These are phyloP conservation scores for Cephalopholis sonnerati DNA, from an alignment of 2,113 vertebrate species.

Conservation along the genomic window DNA sequence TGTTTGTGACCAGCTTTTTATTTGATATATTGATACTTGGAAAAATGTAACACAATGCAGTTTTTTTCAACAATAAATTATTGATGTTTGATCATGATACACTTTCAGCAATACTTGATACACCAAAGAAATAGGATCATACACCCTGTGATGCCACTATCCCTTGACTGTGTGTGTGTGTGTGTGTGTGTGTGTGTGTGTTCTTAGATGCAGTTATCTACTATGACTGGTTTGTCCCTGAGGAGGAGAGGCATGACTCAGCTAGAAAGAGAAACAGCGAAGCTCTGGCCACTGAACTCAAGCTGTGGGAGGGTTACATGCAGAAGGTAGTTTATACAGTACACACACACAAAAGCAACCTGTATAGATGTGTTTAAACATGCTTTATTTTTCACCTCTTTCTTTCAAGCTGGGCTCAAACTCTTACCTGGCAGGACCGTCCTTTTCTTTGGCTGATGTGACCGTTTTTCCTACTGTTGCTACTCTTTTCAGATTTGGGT, in stretches of 20 bases:
- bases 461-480: slow-evolving; percentile 69
- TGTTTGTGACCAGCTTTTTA: background rate
- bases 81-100: background rate
- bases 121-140: background rate
- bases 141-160: background rate
- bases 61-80: background rate
- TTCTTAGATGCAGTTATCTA: slow-evolving; percentile 66
- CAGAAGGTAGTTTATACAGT: slow-evolving; percentile 69
- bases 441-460: slow-evolving; percentile 75
- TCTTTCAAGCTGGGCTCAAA: slow-evolving; percentile 44
- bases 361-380: background rate
- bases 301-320: slow-evolving; percentile 84
- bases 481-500: slow-evolving; percentile 70
- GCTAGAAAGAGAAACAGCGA: slow-evolving; percentile 77
- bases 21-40: background rate
- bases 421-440: slow-evolving; percentile 58
- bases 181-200: background rate
- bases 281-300: slow-evolving; percentile 72
- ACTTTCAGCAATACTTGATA: background rate
- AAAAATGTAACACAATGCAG: background rate
- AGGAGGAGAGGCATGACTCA: slow-evolving; percentile 80
- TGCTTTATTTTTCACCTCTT: background rate
- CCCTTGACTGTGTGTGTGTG: background rate
- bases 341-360: background rate
- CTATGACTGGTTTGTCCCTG: slow-evolving; percentile 74